phyloP scores from a whole-genome alignment of 2,113 vertebrate genomes.

The Apeltes quadracus region DNA sequence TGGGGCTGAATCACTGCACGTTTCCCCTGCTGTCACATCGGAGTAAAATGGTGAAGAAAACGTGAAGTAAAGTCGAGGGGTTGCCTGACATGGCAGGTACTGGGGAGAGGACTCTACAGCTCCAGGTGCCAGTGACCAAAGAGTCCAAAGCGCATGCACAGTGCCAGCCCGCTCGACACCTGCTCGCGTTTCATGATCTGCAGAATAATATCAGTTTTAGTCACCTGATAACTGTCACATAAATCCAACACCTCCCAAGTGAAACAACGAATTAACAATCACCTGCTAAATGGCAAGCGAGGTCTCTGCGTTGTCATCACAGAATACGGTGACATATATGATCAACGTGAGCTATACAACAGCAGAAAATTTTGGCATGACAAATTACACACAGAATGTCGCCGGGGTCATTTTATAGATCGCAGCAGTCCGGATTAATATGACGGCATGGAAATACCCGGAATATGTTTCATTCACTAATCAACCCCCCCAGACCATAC shows the following conservation, averaged over 20 bases:
- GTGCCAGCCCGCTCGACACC: neutral
- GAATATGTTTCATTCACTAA: neutral
- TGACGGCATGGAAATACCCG: neutral
- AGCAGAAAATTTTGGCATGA: neutral
- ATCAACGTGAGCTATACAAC: neutral
- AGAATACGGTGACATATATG: neutral
- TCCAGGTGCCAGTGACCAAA: conserved; percentile 30
- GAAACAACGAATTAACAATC: neutral
- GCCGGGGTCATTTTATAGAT: neutral
- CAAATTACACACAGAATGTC: neutral
- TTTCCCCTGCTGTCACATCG: neutral
- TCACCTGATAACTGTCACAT: neutral
- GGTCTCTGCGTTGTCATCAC: neutral
- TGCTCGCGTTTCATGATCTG: neutral
- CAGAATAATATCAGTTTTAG: neutral
- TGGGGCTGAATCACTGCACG: neutral
- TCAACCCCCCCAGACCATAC: neutral
- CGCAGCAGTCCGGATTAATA: neutral
- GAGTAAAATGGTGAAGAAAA: conserved; percentile 26
- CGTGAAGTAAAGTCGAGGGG: conserved; percentile 33
- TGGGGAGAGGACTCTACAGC: conserved; percentile 14
- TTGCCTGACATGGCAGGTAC: conserved; percentile 44
- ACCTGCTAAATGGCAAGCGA: neutral
- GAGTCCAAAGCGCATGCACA: neutral
- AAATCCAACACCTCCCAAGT: neutral